Conservation (phyloP, 30 jellyfish, hydroid and myxozoan genomes). For the Mastigias papua region DNA sequence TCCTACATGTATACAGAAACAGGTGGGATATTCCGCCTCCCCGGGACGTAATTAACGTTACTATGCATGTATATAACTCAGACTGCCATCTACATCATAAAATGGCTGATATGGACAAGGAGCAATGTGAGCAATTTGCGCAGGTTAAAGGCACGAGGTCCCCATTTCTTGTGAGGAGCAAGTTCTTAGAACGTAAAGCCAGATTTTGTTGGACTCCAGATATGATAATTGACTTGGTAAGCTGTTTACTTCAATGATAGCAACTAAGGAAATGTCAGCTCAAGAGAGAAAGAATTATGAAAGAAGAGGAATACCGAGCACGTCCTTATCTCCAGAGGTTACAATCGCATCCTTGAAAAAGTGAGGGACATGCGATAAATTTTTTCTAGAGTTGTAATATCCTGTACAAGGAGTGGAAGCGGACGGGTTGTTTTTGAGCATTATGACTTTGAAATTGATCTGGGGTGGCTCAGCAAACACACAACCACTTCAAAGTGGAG, state of each 20-base stretch:
- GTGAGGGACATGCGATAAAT: conserved; percentile 61
- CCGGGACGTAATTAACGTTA: conserved; percentile 17
- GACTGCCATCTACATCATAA: neutral
- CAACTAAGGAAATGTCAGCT: conserved; percentile 14
- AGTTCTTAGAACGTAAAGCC: neutral
- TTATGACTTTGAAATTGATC: conserved; percentile 39
- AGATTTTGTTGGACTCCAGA: conserved; percentile 31
- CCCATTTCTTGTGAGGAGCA: conserved; percentile 17
- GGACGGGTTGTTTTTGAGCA: conserved; percentile 60
- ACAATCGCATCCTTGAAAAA: conserved; percentile 59
- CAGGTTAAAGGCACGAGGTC: neutral
- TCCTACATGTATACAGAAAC: neutral
- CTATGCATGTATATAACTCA: neutral
- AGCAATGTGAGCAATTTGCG: too few relatives aligned
- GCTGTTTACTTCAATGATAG: conserved; percentile 11
- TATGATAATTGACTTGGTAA: conserved; percentile 12
- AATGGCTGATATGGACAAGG: too few relatives aligned
- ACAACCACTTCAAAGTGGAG: conserved; percentile 52
- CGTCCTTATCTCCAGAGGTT: conserved; percentile 1
- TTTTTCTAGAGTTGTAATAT: conserved; percentile 62
- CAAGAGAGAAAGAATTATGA: conserved; percentile 5
- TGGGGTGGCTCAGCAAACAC: conserved; percentile 74
- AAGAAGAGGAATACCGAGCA: conserved; percentile 24
- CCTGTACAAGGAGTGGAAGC: conserved; percentile 74
- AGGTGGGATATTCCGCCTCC: conserved; percentile 33